Evolutionary conservation across 2,113 vertebrate species (phyloP).

Genomic region (Psilopogon haemacephalus): DNA sequence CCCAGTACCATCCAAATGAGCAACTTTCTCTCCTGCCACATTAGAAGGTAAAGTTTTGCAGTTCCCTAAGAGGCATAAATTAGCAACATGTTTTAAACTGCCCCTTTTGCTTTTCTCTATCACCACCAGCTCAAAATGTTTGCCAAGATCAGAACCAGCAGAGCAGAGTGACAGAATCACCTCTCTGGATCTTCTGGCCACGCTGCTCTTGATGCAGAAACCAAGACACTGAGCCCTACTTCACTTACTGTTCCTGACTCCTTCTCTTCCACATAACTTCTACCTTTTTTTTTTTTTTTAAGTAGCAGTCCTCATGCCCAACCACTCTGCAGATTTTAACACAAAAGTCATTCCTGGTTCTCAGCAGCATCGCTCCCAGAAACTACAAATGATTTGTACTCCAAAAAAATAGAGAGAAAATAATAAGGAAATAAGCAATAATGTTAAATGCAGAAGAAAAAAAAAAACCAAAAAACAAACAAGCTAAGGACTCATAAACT

Average conservation of each 20-base stretch:
- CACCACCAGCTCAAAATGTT: neutral
- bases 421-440: neutral
- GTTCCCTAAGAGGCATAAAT: neutral
- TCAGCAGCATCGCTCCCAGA: neutral
- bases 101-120: neutral
- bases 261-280: neutral
- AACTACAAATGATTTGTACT: neutral
- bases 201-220: too few species aligned
- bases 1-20: neutral
- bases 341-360: neutral
- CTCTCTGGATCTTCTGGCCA: too few species aligned
- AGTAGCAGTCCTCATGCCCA: neutral
- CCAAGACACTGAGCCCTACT: too few species aligned
- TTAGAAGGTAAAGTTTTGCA: rapidly evolving
- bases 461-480: too few species aligned
- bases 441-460: neutral
- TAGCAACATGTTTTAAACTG: neutral
- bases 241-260: too few species aligned
- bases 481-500: neutral
- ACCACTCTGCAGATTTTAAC: neutral
- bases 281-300: neutral
- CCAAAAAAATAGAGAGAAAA: neutral
- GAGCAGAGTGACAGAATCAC: too few species aligned
- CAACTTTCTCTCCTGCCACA: neutral
- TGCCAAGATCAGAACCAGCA: neutral